Evolutionary conservation across 2,888 invertebrate genomes (phyloP).

Genomic region (Cephus runcator): DNA sequence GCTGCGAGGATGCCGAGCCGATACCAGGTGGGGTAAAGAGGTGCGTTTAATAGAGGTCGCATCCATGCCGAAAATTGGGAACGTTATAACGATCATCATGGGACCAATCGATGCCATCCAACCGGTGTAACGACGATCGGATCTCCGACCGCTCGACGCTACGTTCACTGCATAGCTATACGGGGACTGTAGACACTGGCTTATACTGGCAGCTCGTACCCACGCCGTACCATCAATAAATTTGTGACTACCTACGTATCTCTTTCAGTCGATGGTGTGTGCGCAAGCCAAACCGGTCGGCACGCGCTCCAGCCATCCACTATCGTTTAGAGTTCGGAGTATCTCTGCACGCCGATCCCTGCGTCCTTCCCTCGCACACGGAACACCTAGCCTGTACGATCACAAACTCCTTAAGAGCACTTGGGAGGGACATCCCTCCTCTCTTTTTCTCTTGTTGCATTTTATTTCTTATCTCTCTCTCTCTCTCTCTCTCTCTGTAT

Average conservation of each 20-base stretch:
- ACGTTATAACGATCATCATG: neutral
- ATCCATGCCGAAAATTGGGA: neutral
- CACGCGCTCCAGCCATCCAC: conserved; percentile 47
- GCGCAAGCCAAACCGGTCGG: conserved; percentile 59
- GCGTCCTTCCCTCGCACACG: neutral
- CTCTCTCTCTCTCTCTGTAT: neutral
- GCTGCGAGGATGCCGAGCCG: neutral
- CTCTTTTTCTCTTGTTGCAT: conserved; percentile 22
- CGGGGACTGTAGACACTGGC: neutral
- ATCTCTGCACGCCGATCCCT: conserved; percentile 12
- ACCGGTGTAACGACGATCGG: neutral
- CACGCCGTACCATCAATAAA: conserved; percentile 35
- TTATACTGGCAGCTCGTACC: neutral
- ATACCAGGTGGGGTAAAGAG: neutral
- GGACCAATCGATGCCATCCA: neutral
- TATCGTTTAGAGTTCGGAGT: conserved; percentile 8
- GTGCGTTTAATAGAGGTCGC: neutral
- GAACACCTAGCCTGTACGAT: neutral
- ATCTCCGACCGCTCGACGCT: neutral
- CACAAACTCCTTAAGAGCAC: conserved; percentile 14
- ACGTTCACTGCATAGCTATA: neutral
- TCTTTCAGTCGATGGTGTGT: conserved; percentile 28
- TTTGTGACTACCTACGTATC: conserved; percentile 35
- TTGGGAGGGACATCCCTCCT: conserved; percentile 17
- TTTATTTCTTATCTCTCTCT: conserved; percentile 15